Conservation (phyloP, 2,113 vertebrate species). For the Chloroceryle aenea region DNA sequence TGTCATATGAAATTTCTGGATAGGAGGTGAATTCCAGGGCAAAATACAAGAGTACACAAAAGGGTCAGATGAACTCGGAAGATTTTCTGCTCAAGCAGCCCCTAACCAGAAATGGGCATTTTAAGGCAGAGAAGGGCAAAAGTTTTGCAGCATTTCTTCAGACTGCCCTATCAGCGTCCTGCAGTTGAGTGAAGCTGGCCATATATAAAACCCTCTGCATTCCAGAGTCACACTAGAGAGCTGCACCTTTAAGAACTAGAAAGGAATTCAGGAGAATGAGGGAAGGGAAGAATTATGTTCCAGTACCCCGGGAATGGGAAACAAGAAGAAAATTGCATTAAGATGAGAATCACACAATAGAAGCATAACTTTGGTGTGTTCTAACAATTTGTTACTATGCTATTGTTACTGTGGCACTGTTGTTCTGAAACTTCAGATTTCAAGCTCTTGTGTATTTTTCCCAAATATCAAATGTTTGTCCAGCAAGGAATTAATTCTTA, state of each 20-base stretch:
- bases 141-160: not conserved
- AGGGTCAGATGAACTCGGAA: not conserved
- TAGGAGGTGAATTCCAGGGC: not conserved
- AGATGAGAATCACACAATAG: not conserved
- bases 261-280: not conserved
- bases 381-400: not conserved
- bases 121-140: not conserved
- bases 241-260: not conserved
- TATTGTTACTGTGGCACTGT: not conserved
- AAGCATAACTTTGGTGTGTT: not conserved
- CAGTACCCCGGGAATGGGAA: not conserved
- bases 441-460: not conserved
- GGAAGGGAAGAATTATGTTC: not conserved
- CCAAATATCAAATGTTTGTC: not conserved
- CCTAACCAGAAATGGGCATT: not conserved
- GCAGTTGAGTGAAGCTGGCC: not conserved
- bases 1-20: not conserved
- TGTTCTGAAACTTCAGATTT: not conserved
- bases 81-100: not conserved
- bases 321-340: not conserved
- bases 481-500: not conserved
- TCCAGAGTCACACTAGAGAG: fast-evolving
- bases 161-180: not conserved
- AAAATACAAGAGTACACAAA: not conserved
- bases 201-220: not conserved